Conservation (phyloP, 2,797 vertebrate species). For the Chelon auratus region DNA sequence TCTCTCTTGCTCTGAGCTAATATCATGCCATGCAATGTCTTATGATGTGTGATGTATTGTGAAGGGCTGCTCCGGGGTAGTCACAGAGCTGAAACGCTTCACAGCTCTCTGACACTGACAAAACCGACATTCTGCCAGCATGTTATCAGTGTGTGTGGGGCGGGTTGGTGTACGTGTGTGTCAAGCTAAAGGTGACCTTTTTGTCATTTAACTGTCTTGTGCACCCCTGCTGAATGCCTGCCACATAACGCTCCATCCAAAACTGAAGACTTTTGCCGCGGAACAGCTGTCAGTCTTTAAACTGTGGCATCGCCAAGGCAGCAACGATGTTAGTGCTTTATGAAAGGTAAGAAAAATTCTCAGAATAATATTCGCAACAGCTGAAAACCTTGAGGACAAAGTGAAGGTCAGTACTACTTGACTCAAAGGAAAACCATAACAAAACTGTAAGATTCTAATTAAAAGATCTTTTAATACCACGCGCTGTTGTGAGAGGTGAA, state of each 20-base stretch:
- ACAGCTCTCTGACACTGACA: conserved; percentile 26
- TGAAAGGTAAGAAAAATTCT: too few relatives aligned
- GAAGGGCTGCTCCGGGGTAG: conserved; percentile 40
- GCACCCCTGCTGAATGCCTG: background rate
- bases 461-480: too few relatives aligned
- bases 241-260: background rate
- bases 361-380: too few relatives aligned
- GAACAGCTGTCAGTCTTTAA: too few relatives aligned
- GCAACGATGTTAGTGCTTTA: too few relatives aligned
- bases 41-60: conserved; percentile 44
- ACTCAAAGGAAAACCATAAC: too few relatives aligned
- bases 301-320: background rate
- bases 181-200: conserved; percentile 24
- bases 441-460: too few relatives aligned
- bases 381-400: too few relatives aligned
- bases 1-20: conserved; percentile 21
- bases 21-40: conserved; percentile 33
- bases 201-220: conserved; percentile 12
- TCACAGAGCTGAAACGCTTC: conserved; percentile 31
- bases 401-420: too few relatives aligned
- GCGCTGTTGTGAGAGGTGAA: too few relatives aligned
- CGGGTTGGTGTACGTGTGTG: background rate
- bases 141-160: conserved; percentile 4
- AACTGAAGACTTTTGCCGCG: background rate
- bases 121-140: conserved; percentile 2